Evolutionary conservation across 2,113 vertebrate species (phyloP).

Genomic region (Neolamprologus sp.): DNA sequence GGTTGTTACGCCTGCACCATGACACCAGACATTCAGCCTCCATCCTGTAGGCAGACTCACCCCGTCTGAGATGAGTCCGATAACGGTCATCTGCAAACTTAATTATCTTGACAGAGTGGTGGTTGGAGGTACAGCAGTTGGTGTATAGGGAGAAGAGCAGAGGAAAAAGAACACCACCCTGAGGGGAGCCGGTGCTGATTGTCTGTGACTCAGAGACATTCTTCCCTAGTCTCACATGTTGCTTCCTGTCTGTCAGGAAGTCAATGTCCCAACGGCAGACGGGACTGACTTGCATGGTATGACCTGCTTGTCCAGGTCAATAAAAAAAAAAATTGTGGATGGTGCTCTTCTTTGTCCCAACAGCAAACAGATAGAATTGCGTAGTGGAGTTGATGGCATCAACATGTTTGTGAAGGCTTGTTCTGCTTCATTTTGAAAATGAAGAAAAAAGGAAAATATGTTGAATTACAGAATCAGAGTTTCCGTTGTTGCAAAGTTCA

Average conservation of each 20-base stretch:
- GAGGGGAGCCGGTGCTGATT: not conserved
- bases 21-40: not conserved
- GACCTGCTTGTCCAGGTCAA: not conserved
- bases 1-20: not conserved
- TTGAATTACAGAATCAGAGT: not conserved
- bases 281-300: not conserved
- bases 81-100: not conserved
- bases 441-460: not conserved
- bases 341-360: not conserved
- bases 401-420: not conserved
- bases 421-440: not conserved
- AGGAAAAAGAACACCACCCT: not conserved
- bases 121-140: not conserved
- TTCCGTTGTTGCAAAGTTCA: not conserved
- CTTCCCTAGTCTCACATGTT: not conserved
- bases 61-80: not conserved
- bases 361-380: not conserved
- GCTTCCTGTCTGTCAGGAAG: not conserved
- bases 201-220: not conserved
- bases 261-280: not conserved
- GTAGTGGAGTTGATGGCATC: not conserved
- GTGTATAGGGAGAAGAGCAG: not conserved
- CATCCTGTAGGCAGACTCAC: fast-evolving
- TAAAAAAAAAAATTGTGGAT: not conserved
- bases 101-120: not conserved